Evolutionary conservation across 1,140 invertebrate species (phyloP), one percentile per base, ranked within the genome.

Genomic region (Helicoverpa armigera): DNA sequence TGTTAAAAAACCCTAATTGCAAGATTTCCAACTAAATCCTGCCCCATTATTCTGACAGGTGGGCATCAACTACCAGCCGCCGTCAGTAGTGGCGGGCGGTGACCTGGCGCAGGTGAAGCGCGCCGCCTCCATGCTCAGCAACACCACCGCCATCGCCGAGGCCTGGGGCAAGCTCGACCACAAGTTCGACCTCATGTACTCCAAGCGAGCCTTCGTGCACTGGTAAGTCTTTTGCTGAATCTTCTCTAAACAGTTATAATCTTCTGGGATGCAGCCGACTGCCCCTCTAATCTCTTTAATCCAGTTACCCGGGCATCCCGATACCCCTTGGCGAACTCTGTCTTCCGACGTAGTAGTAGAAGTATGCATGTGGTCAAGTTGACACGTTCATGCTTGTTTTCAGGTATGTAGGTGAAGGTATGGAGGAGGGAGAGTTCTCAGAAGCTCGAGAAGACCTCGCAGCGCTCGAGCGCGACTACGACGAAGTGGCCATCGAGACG

Each of bases 101-200:
- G 97, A 98, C 93, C 90, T 98, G 82, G 97, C 97, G 61, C 96
- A 95, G 70, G 95, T 96, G 51, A 94, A 95, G 84, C 94, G 97
- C 69, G 97, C 97, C 53, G 96, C 97, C n/a, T 97, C 97, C 88
- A 97, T 98, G 97, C 94, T 97, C 73, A 96, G 96, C 90, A 98
- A 97, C 91, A 98, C 97, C 16, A 98, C 97, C 0, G 97, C 97
- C 84, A 97, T 98, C 72, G 96, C 96, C 12, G 97, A 97, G 89
- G 97, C 97, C 23, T 98, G 97, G 96, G 96, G 96, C 65, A 96
- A 97, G 82, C 94, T 97, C 16, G 96, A 97, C 89, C 96, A 97
- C 91, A 98, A 98, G 92, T 98, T 98, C 88, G 97, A 98, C 91
- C 94, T 98, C 81, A 98, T 98, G 97, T 98, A 97, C 94, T 96